A percentile compares a stretch with the other conserved stretches of the same genome.
Conservation (phyloP, 1,140 invertebrate species). For the Bombus consobrinus region DNA sequence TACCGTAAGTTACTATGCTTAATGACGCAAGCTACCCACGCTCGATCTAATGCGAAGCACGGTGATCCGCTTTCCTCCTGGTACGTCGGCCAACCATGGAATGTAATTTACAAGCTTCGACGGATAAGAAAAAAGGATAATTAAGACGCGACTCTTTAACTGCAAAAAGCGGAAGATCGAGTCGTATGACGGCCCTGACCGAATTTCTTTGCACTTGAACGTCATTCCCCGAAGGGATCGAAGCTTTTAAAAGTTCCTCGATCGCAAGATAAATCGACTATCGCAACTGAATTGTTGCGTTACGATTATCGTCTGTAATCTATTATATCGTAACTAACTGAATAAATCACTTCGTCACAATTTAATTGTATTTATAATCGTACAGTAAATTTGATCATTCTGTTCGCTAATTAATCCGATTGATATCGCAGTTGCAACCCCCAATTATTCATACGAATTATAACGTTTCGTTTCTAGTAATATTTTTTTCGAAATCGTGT, state of each 20-base stretch:
- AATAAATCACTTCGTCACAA: not conserved
- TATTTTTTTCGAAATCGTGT: not conserved
- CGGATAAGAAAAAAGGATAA: slow-evolving; percentile 44
- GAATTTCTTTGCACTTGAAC: slow-evolving; percentile 52
- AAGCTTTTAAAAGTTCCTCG: not conserved
- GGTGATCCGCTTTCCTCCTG: slow-evolving; percentile 48
- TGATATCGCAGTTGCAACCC: not conserved
- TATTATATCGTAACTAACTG: not conserved
- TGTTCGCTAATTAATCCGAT: not conserved
- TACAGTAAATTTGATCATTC: not conserved
- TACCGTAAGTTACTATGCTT: slow-evolving; percentile 62
- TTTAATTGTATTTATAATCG: not conserved
- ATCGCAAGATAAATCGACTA: too few relatives aligned
- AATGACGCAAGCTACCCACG: slow-evolving; percentile 72
- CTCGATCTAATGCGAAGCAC: slow-evolving; percentile 54
- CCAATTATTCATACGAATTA: not conserved
- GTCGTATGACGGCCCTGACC: slow-evolving; percentile 58
- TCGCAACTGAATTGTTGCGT: too few relatives aligned
- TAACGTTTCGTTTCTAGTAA: not conserved
- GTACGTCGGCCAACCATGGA: slow-evolving; percentile 27
- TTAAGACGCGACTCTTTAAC: slow-evolving; percentile 48
- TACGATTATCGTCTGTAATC: not conserved
- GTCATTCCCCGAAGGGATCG: not conserved
- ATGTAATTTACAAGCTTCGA: slow-evolving; percentile 51
- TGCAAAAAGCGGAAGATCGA: slow-evolving; percentile 51